Conservation (phyloP, 2,888 invertebrate species). For the Dynastes tityus region DNA sequence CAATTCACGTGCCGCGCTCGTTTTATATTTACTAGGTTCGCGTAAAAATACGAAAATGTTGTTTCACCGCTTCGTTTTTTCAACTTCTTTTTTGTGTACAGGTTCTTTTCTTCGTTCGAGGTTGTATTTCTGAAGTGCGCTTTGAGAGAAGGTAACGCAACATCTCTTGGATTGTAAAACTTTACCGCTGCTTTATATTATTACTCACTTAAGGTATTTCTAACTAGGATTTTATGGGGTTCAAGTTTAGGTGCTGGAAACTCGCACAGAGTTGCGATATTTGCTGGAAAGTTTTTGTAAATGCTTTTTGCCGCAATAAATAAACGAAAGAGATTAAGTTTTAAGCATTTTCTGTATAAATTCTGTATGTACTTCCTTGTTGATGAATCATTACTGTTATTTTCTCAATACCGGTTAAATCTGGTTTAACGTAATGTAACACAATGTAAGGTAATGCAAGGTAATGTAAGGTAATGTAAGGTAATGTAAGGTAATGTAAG, state of each 20-base stretch:
- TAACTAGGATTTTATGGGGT: constrained; percentile 30
- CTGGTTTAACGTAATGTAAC: no score
- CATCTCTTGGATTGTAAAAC: constrained; percentile 20
- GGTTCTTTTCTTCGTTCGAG: not conserved
- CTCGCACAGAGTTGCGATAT: not conserved
- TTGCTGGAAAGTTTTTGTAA: not conserved
- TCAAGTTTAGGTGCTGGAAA: not conserved
- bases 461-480: no score
- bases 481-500: no score
- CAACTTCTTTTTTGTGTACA: no score
- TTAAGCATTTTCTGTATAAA: no score
- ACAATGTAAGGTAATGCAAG: no score
- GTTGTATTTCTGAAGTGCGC: not conserved
- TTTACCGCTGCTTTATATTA: constrained; percentile 34
- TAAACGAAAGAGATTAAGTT: no score
- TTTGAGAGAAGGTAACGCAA: not conserved
- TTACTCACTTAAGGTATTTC: constrained; percentile 7
- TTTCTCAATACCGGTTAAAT: no score
- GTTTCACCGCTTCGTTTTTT: constrained; percentile 9
- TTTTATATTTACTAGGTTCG: constrained; percentile 43
- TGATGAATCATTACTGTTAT: no score
- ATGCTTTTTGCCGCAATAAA: no score
- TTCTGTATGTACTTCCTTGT: no score
- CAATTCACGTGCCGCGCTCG: constrained; percentile 18
- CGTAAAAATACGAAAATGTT: constrained; percentile 36